phyloP scores from a whole-genome alignment of 1,140 invertebrate genomes.

The Drosophila rufa region DNA sequence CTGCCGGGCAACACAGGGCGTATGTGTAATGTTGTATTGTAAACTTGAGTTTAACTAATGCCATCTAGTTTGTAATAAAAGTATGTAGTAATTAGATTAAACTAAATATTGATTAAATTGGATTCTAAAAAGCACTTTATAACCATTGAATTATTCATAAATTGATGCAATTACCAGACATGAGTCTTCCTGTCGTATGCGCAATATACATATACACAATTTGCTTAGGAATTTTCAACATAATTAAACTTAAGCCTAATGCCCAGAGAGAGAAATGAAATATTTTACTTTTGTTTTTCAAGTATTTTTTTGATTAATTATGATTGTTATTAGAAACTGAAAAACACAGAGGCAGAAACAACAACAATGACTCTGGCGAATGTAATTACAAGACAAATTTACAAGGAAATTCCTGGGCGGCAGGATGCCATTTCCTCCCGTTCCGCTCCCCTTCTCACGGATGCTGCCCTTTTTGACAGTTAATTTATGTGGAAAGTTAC shows the following conservation, averaged over 20 bases:
- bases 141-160: background rate
- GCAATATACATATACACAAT: conserved; percentile 11
- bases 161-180: background rate
- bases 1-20: background rate
- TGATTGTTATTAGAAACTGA: conserved; percentile 61
- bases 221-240: background rate
- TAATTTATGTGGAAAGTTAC: conserved; percentile 82
- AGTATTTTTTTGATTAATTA: conserved; percentile 66
- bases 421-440: conserved; percentile 24
- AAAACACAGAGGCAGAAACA: conserved; percentile 29
- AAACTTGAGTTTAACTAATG: background rate
- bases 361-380: conserved; percentile 32
- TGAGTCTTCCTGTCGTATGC: conserved; percentile 8
- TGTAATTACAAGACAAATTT: conserved; percentile 81
- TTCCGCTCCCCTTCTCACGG: background rate
- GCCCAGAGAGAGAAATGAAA: conserved; percentile 2
- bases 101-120: background rate
- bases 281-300: conserved; percentile 14
- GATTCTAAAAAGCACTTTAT: background rate
- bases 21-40: conserved; percentile 4
- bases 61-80: background rate
- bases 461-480: conserved; percentile 74
- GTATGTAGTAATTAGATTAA: background rate
- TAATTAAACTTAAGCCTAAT: conserved; percentile 15
- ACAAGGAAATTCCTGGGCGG: conserved; percentile 66